Base-by-base conservation (phyloP, 2,113 vertebrate species). In the Micromys minutus region DNA sequence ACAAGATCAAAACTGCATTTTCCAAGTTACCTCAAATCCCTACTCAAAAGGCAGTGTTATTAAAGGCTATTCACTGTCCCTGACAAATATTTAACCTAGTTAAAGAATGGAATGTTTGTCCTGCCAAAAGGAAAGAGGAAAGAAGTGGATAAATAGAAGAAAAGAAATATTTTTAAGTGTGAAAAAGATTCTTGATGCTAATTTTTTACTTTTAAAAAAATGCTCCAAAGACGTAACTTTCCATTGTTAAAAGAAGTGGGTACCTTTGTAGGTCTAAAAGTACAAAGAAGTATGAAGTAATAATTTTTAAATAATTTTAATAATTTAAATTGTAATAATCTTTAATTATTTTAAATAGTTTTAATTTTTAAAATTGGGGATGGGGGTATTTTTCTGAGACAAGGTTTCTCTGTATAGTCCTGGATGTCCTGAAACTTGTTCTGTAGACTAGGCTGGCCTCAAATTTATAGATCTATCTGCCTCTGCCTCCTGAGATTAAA, bases 91-190 rank as follows among this genome's bases (percentile, higher is more conserved):
- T 86, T 65, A 63, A n/a, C n/a, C 59, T 87, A 75, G 39, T 91
- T 67, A 93, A 84, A 92, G 57, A 94, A 29, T 42, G 15, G 24
- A 74, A 90, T 74, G 21, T 90, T 94, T 74, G 77, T 71, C 42
- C 50, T 95, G 89, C 50, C n/a, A 89, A 26, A 90, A 97, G 59
- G 15, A 93, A 94, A 84, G 5, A 89, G 39, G 55, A 96, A 84
- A 81, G 13, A 75, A 79, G 3, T 83, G 80, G 86, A 80, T 52
- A 57, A 94, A 89, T 10, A 52, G 61, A 89, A 61, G 5, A 36
- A 80, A 81, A 52, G 9, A 87, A 88, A 69, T 74, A 55, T 61
- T 87, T 97, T 85, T 31, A 91, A 80, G 74, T 89, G 61, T 67
- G 8, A 10, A 91, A 22, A 76, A 39, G n/a, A 95, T 71, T 90